phyloP scores from a whole-genome alignment of 2,888 invertebrate species.

The Nephrotoma appendiculata region DNA sequence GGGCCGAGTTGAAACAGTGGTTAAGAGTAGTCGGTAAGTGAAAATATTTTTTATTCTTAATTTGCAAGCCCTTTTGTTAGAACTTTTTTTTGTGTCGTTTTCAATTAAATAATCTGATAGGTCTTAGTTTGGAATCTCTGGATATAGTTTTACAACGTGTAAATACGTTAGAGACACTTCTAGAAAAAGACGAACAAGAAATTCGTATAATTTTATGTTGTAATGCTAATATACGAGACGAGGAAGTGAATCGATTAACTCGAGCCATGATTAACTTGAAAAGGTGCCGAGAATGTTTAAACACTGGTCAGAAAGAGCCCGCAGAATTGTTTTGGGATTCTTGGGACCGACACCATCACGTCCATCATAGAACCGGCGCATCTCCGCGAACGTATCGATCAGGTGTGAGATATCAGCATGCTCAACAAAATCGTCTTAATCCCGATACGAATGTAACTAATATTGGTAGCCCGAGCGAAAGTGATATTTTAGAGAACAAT shows the following conservation, averaged over 20 bases:
- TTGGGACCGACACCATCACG: slow-evolving; percentile 60
- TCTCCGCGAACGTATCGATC: slow-evolving; percentile 33
- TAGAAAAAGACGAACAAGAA: slow-evolving; percentile 74
- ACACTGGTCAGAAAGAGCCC: slow-evolving; percentile 17
- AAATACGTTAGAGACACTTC: slow-evolving; percentile 60
- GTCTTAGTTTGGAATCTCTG: slow-evolving; percentile 24
- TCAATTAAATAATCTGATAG: not conserved
- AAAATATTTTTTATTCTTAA: slow-evolving; percentile 53
- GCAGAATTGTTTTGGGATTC: slow-evolving; percentile 78
- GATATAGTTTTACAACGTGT: slow-evolving; percentile 53
- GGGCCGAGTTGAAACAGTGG: slow-evolving; percentile 82
- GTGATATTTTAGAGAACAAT: not conserved
- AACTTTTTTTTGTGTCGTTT: not conserved
- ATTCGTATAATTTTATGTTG: slow-evolving; percentile 48
- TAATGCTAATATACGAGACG: slow-evolving; percentile 46
- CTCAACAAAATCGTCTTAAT: not conserved
- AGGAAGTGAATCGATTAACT: slow-evolving; percentile 67
- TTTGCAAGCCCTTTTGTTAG: slow-evolving; percentile 6
- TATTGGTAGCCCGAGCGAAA: slow-evolving; percentile 3
- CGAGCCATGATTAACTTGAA: slow-evolving; percentile 75
- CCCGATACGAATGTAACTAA: not conserved
- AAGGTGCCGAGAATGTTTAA: slow-evolving; percentile 38
- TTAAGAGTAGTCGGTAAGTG: slow-evolving; percentile 77
- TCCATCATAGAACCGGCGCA: slow-evolving; percentile 26
- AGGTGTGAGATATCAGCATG: slow-evolving; percentile 14